Evolutionary conservation across 2,797 vertebrate species (phyloP), one percentile per base, ranked within the genome.

Genomic region (Tangara arthus): DNA sequence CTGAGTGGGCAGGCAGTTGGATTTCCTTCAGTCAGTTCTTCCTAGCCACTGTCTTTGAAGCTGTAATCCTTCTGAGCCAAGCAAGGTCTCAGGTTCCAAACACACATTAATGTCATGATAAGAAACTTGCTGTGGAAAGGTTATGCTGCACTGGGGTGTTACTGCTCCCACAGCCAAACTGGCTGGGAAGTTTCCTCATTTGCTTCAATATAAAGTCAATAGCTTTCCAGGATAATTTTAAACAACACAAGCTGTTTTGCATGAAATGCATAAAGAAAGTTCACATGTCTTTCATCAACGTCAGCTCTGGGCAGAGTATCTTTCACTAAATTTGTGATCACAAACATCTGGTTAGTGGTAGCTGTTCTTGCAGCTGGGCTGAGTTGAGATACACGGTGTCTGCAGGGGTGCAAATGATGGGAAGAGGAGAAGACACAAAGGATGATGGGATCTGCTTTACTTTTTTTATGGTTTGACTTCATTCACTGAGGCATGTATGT

Each of bases 1-100:
- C 49, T 92, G 81, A 96, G 94, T 89, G 96, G 95, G 95, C 85
- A 96, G 94, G 96, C 87, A 89, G 88, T 76, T 95, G 97, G 92
- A 94, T 94, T 96, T 94, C 71, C 83, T 95, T 97, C 96, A 94
- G 90, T 94, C 87, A 93, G 78, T 95, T 94, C 80, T 93, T 82
- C 47, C 79, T 92, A 81, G 85, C 95, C 88, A 27, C 53, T 76
- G 73, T 47, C 87, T 90, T 93, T 95, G 92, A 80, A 93, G 87
- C 68, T 89, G 69, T 76, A 94, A 95, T 96, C 88, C 82, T 95
- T 93, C 82, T 70, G 61, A 88, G 63, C 83, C 28, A 71, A 88
- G 64, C 55, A 28, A 12, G 65, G 50, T 81, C 83, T 93, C n/a
- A 66, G 50, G 50, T 90, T 94, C 87, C 92, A 91, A 91, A 85